Evolutionary conservation across 2,888 invertebrate species (phyloP).

Genomic region (Nipponacmea schrenckii): DNA sequence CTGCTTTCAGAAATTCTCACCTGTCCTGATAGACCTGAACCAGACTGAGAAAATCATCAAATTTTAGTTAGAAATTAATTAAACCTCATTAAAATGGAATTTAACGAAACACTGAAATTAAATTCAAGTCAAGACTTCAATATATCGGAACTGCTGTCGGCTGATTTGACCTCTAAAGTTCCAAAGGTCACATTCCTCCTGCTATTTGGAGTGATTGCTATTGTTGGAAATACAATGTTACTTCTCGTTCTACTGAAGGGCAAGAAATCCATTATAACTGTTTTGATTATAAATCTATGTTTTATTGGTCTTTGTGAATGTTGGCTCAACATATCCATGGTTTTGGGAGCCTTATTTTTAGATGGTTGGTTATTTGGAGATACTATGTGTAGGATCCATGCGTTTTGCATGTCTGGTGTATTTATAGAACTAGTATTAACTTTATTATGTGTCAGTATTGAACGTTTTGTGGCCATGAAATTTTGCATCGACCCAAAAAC

Average conservation of each 20-base stretch:
- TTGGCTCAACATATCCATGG: constrained; percentile 54
- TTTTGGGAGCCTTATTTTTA: constrained; percentile 48
- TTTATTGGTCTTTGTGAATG: constrained; percentile 54
- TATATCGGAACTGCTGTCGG: neutral
- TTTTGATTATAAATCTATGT: constrained; percentile 51
- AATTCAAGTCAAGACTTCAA: neutral
- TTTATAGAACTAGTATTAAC: constrained; percentile 46
- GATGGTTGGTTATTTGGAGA: constrained; percentile 50
- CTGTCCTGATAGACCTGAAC: no score
- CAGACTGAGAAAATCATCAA: no score
- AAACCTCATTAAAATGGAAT: no score
- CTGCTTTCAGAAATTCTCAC: no score
- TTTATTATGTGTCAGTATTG: constrained; percentile 45
- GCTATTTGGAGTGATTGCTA: constrained; percentile 50
- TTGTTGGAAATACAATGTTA: constrained; percentile 52
- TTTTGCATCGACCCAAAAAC: constrained; percentile 41
- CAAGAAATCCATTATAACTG: constrained; percentile 41
- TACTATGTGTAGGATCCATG: constrained; percentile 49
- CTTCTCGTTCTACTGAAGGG: constrained; percentile 51
- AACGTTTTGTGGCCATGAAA: constrained; percentile 52
- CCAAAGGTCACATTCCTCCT: constrained; percentile 46
- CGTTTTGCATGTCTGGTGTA: constrained; percentile 49
- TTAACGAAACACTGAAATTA: no score
- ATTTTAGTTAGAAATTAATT: no score
- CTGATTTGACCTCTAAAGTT: neutral